Base-by-base conservation (phyloP, 2,888 invertebrate species). In the Hyppa rectilinea region DNA sequence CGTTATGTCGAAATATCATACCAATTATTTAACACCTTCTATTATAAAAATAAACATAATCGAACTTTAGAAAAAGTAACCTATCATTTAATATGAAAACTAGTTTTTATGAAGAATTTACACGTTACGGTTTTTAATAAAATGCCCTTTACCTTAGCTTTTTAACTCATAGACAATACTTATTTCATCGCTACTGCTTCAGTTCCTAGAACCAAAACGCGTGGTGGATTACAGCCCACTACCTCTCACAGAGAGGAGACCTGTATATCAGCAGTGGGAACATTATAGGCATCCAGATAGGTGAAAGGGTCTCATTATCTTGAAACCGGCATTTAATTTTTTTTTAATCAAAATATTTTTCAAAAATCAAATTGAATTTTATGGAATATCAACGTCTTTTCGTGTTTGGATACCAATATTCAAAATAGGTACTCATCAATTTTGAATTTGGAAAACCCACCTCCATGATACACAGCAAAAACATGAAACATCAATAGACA, bases 401-500 rank as follows among this genome's bases (percentile, higher is more conserved):
- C n/a, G n/a, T n/a, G n/a, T n/a, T n/a, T n/a, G n/a, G n/a, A n/a
- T n/a, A n/a, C n/a, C n/a, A n/a, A n/a, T n/a, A n/a, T n/a, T n/a
- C n/a, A 40, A 66, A 45, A 56, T 47, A 31, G 4, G 12, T 40
- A 26, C 20, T 3, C n/a, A 43, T 4, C 55, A 56, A 61, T 72
- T 61, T 62, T 14, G 14, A 63, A 60, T 62, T 66, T 2, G 70
- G 59, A 70, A 73, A 60, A 60, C 31, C 58, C 62, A 29, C 58
- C 26, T 26, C 34, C 29, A 63, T 38, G 47, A 55, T 45, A 56
- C 55, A 64, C 64, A 72, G 60, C 68, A 77, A 71, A 66, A 66
- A 72, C 71, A 60, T 36, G 4, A 52, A 26, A 58, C 64, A 58
- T 17, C 75, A 73, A 84, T 84, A 84, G 84, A 82, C 73, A 80